Percentiles rank a stretch among this genome's conserved stretches.
Conservation (phyloP, 2,113 vertebrate species). For the Blennius ocellaris region DNA sequence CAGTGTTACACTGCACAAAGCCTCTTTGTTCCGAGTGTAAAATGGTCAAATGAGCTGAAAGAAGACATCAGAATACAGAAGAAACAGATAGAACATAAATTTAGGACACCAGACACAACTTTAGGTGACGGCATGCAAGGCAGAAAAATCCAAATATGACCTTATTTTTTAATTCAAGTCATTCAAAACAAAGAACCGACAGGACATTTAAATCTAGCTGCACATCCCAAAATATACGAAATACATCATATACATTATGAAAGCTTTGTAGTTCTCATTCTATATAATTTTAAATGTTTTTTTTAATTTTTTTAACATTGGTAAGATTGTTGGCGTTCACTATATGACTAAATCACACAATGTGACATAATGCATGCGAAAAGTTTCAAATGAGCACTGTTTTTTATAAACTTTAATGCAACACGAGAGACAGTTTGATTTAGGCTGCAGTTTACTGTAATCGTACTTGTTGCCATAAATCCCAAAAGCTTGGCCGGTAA, state of each 20-base stretch:
- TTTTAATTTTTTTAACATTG: too few species aligned
- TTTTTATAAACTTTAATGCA: slow-evolving; percentile 16
- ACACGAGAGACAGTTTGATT: slow-evolving; percentile 21
- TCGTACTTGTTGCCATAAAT: slow-evolving; percentile 33
- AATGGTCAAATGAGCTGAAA: background rate
- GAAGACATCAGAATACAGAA: background rate
- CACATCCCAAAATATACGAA: too few species aligned
- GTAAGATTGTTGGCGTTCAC: background rate
- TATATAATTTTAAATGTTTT: too few species aligned
- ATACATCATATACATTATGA: too few species aligned
- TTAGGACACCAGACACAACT: background rate
- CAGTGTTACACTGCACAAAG: background rate
- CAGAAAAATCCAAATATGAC: background rate
- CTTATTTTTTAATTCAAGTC: too few species aligned
- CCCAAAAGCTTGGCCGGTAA: slow-evolving; percentile 24
- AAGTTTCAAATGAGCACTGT: slow-evolving; percentile 5
- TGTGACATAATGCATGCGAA: background rate
- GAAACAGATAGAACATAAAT: background rate
- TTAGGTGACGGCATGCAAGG: background rate
- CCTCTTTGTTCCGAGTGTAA: background rate
- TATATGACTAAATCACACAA: background rate
- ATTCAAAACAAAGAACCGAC: too few species aligned
- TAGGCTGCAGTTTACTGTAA: slow-evolving; percentile 20
- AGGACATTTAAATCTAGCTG: too few species aligned
- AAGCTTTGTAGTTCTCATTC: too few species aligned